Percentiles rank a stretch among this genome's conserved stretches.
Conservation (phyloP, 92 coral and sea anemone species). For the Chrysogorgia sp. region DNA sequence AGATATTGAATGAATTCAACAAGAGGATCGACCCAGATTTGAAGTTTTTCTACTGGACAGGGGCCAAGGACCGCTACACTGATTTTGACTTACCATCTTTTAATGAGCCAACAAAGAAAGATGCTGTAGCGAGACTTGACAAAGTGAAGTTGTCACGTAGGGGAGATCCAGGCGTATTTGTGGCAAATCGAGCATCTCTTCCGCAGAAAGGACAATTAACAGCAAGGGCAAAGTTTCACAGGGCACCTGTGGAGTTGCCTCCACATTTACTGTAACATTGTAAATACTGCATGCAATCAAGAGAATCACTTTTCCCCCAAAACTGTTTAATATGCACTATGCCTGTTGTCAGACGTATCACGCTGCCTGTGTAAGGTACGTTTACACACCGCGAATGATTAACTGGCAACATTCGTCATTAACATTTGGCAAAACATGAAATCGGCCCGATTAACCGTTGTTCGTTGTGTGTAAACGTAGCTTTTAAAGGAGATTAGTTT, state of each 20-base stretch:
- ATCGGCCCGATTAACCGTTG: too few relatives aligned
- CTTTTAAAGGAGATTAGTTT: too few relatives aligned
- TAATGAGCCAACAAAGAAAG: constrained; percentile 60
- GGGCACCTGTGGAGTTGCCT: constrained; percentile 30
- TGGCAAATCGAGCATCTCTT: constrained; percentile 24
- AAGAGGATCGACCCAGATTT: constrained; percentile 64
- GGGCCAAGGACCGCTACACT: constrained; percentile 58
- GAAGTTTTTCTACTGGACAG: constrained; percentile 66
- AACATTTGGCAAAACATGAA: too few relatives aligned
- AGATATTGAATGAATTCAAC: constrained; percentile 66
- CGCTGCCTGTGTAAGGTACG: too few relatives aligned
- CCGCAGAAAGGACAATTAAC: constrained; percentile 47
- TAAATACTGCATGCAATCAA: neutral
- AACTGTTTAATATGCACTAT: too few relatives aligned
- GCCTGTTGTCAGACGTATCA: neutral
- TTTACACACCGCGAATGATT: too few relatives aligned
- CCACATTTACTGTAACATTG: neutral
- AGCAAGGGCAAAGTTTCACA: too few relatives aligned
- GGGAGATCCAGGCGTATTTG: constrained; percentile 46
- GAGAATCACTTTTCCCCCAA: neutral
- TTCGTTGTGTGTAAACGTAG: too few relatives aligned
- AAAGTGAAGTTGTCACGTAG: constrained; percentile 28
- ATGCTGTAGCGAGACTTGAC: constrained; percentile 36
- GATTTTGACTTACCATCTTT: constrained; percentile 66
- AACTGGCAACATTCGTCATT: too few relatives aligned